phyloP scores from a whole-genome alignment of 2,113 vertebrate species.

The Pomatorhinus ruficollis region DNA sequence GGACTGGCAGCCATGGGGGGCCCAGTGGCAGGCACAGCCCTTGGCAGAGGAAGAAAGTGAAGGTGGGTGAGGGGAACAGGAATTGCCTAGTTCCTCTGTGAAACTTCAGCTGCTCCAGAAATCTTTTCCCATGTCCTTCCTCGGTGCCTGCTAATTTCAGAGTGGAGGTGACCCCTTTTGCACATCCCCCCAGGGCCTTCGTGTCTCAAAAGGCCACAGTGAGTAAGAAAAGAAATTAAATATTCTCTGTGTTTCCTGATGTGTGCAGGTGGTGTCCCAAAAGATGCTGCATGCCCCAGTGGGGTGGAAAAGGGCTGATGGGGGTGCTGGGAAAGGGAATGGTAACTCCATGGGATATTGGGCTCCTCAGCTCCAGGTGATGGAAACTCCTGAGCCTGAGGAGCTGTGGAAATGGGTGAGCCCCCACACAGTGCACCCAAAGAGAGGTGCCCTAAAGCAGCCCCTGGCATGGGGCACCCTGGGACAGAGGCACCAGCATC shows the following conservation, averaged over 20 bases:
- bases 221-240: constrained; percentile 25
- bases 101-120: constrained; percentile 27
- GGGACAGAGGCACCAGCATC: neutral
- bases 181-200: neutral
- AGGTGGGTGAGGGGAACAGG: neutral
- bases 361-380: neutral
- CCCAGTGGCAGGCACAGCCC: neutral
- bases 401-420: neutral
- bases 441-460: neutral
- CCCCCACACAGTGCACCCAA: neutral
- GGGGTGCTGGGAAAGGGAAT: neutral
- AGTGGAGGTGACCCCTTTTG: constrained; percentile 44
- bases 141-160: constrained; percentile 53
- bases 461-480: fast-evolving
- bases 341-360: fast-evolving
- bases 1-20: neutral
- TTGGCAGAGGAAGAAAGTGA: neutral
- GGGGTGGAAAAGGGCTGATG: neutral
- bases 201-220: neutral
- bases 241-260: neutral
- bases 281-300: neutral
- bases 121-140: constrained; percentile 33
- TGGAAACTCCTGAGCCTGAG: neutral
- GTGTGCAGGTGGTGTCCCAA: neutral
- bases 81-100: neutral